phyloP scores from a whole-genome alignment of 2,797 vertebrate genomes.

The Pseudochaenichthys georgianus region DNA sequence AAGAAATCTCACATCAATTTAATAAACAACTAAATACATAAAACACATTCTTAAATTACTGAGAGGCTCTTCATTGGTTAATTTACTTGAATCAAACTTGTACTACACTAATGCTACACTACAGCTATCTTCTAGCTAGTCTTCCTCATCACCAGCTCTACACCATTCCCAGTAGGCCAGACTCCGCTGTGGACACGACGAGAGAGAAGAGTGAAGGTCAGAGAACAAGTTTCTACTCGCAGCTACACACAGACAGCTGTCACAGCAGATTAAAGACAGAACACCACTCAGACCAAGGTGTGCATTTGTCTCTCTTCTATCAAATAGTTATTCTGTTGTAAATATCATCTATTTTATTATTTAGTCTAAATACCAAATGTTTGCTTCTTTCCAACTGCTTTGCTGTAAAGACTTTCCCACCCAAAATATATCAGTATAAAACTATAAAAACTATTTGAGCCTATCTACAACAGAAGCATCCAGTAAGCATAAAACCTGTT shows the following conservation, averaged over 20 bases:
- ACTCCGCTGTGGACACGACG: conserved; percentile 93
- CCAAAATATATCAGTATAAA: not conserved
- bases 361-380: not conserved
- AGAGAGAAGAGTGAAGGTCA: conserved; percentile 83
- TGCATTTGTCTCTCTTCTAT: not conserved
- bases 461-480: not conserved
- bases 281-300: not conserved
- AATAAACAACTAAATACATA: not conserved
- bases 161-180: conserved; percentile 87
- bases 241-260: not conserved
- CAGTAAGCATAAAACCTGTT: not conserved
- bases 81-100: not conserved
- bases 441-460: not conserved
- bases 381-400: not conserved
- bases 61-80: conserved; percentile 21
- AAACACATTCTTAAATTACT: not conserved
- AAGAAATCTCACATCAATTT: not conserved
- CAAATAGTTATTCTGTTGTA: not conserved
- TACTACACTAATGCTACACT: conserved; percentile 37
- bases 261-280: not conserved
- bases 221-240: conserved; percentile 27
- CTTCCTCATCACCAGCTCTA: conserved; percentile 85
- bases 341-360: not conserved
- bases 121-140: conserved; percentile 81
- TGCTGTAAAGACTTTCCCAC: not conserved